Evolutionary conservation across 2,113 vertebrate species (phyloP).

Genomic region (Scophthalmus maximus): DNA sequence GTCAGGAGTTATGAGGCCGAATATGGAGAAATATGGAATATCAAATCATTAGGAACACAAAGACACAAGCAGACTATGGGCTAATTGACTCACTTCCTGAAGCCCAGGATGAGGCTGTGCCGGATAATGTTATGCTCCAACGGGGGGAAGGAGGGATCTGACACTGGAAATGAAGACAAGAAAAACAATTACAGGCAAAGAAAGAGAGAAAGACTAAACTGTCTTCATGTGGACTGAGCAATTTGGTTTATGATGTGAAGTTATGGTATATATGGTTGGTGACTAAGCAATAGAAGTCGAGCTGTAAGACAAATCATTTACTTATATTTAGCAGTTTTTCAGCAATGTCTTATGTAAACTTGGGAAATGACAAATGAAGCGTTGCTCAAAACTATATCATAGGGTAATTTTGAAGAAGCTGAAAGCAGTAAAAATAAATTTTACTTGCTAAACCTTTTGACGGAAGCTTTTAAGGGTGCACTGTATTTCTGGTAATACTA

Average conservation of each 20-base stretch:
- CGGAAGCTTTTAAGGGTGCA: too few species aligned
- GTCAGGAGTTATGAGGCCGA: conserved; percentile 38
- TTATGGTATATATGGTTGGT: too few species aligned
- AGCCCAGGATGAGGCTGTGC: conserved; percentile 80
- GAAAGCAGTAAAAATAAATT: not conserved
- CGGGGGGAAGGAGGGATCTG: conserved; percentile 77
- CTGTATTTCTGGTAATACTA: not conserved
- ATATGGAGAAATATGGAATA: conserved; percentile 64
- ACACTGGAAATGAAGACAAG: conserved; percentile 80
- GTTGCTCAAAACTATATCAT: too few species aligned
- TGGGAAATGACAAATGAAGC: too few species aligned
- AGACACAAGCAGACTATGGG: not conserved
- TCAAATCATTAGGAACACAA: conserved; percentile 27
- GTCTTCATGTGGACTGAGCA: not conserved
- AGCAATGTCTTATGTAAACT: not conserved
- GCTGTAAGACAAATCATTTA: too few species aligned
- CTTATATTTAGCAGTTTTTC: too few species aligned
- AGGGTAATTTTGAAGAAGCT: too few species aligned
- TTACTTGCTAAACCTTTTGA: not conserved
- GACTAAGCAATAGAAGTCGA: too few species aligned
- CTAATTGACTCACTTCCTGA: conserved; percentile 91
- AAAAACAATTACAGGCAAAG: not conserved
- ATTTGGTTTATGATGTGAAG: too few species aligned
- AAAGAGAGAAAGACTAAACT: not conserved
- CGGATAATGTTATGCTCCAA: conserved; percentile 77